These are phyloP conservation scores for Copidosoma floridanum DNA, from an alignment of 1,140 invertebrate genomes.

Conservation along the genomic window DNA sequence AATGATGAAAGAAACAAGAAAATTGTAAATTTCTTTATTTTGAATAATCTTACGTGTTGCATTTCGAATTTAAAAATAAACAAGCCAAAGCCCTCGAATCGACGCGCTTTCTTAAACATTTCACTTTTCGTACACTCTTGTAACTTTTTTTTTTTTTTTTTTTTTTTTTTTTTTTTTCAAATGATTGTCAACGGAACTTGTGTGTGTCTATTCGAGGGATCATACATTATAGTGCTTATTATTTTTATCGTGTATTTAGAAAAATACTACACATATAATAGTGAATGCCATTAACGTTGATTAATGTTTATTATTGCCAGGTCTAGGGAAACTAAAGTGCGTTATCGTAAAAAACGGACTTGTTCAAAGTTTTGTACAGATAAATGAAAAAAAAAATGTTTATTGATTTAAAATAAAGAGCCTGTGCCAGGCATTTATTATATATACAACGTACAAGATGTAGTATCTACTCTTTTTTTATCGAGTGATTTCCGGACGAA, in stretches of 20 bases:
- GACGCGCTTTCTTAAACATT: neutral
- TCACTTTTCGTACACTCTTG: constrained; percentile 12
- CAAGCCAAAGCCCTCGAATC: neutral
- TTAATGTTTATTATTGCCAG: constrained; percentile 5
- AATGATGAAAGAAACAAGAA: constrained; percentile 6
- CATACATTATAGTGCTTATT: neutral
- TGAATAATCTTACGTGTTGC: neutral
- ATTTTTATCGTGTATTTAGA: constrained; percentile 3
- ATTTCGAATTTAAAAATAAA: neutral
- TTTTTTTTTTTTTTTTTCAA: no score
- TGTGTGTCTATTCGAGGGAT: neutral
- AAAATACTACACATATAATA: no score
- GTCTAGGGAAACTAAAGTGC: neutral
- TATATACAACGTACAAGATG: no score
- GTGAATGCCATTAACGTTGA: neutral
- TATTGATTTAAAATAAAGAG: constrained; percentile 26
- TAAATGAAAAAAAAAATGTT: constrained; percentile 20
- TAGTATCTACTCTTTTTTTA: no score
- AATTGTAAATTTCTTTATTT: constrained; percentile 39
- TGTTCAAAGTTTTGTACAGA: constrained; percentile 32
- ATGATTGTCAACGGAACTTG: no score
- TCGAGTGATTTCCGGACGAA: no score
- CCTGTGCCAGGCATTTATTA: constrained; percentile 28
- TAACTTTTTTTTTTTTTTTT: no score
- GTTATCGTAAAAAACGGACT: neutral